Base-by-base conservation (phyloP, 2,888 invertebrate species). In the Agapostemon virescens region DNA sequence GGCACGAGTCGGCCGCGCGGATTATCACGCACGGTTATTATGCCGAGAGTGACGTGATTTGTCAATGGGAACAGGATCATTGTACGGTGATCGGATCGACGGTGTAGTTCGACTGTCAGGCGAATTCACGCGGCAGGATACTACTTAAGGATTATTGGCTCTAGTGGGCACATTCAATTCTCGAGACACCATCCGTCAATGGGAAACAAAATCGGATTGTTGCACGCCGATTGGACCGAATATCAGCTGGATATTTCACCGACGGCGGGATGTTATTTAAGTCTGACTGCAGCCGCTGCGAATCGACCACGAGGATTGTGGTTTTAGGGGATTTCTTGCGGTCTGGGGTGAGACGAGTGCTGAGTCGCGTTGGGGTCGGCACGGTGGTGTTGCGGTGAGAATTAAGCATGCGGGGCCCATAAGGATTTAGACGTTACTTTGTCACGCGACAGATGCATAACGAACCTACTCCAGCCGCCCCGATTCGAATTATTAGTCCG, bases 291-390 rank as follows among this genome's bases (percentile, higher is more conserved):
- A 55, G 30, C 38, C 11, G 30, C 15, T 61, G 70, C 42, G 63
- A 63, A 63, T 71, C 61, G 71, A 33, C 63, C 71, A 17, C 23
- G 40, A 26, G 71, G 63, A 71, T 63, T 63, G 63, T 42, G 71
- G 71, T 15, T 36, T 45, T 61, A 23, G 61, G 23, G 61, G 61
- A 63, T 63, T 45, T 63, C 61, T 13, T 61, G 71, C 45, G 61
- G 71, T 71, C 33, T 36, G 45, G 36, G 23, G 45, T 13, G 45
- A 23, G 61, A 63, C 61, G 38, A 30, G 55, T 42, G 70, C 61
- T 36, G 70, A 70, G 61, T 70, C 45, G 30, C 61, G 40, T 70
- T 23, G 61, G 6, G 70, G 61, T 45, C n/a, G n/a, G 33, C n/a
- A 52, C n/a, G 45, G 68, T n/a, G 63, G 63, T 63, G 63, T 63